A percentile compares a stretch with the other conserved stretches of the same genome.
Evolutionary conservation across 92 coral and sea anemone genomes (phyloP).

Genomic region (Scolanthus callimorphus): DNA sequence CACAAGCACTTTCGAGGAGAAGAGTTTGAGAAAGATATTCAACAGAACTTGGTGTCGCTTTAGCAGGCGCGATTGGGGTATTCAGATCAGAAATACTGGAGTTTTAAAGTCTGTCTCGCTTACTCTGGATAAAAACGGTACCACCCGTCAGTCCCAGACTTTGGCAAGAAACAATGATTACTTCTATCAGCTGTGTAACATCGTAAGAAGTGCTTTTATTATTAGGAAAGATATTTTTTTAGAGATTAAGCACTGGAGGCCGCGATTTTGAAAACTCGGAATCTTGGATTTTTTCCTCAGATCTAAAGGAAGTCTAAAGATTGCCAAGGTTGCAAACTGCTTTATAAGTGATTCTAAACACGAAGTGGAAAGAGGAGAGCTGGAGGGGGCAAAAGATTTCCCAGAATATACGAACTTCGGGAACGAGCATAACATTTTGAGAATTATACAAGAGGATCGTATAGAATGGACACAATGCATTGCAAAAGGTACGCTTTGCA

Average conservation of each 20-base stretch:
- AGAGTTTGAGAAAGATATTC: not conserved
- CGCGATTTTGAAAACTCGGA: constrained; percentile 34
- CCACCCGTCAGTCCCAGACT: not conserved
- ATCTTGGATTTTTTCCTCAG: constrained; percentile 60
- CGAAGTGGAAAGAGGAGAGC: constrained; percentile 44
- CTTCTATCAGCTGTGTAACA: constrained; percentile 38
- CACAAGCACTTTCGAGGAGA: no score
- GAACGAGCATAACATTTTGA: constrained; percentile 38
- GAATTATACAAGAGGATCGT: constrained; percentile 52
- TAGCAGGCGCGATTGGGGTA: constrained; percentile 37
- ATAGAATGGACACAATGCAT: constrained; percentile 73
- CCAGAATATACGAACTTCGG: constrained; percentile 59
- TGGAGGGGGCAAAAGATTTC: constrained; percentile 30
- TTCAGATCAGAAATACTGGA: constrained; percentile 63
- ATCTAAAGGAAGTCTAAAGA: constrained; percentile 43
- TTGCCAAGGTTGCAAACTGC: constrained; percentile 50
- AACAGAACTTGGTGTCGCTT: constrained; percentile 69
- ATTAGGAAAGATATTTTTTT: constrained; percentile 33
- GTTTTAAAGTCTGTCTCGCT: not conserved
- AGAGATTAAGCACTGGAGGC: constrained; percentile 9
- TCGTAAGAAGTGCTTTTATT: constrained; percentile 46
- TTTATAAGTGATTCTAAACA: constrained; percentile 17
- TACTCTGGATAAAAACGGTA: not conserved
- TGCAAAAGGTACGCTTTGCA: constrained; percentile 49
- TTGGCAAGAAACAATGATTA: no score